Evolutionary conservation across 2,113 vertebrate genomes (phyloP), one percentile per base, ranked within the genome.

Genomic region (Leucopternis melanops): DNA sequence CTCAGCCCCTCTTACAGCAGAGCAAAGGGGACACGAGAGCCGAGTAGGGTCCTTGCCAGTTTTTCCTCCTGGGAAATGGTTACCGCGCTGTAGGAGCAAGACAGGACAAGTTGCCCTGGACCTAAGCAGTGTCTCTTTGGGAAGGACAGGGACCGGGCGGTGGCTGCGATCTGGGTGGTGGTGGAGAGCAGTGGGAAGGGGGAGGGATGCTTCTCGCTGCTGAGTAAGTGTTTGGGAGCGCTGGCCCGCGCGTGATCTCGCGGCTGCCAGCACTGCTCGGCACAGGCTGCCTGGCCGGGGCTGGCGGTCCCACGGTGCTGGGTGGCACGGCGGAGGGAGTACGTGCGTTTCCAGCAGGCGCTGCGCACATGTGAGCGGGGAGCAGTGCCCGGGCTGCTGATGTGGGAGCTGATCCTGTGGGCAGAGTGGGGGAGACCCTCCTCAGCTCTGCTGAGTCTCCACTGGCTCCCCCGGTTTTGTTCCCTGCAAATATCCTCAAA

Each of bases 201-300:
- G 63, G 42, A 81, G 59, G 21, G 23, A 69, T 74, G 88, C 49
- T 55, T 67, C 78, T 77, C 3, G 0, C 34, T 83, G 91, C 89
- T 90, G 78, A 81, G 45, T 23, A 25, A 77, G 94, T 38, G 87
- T 75, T 83, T 25, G 77, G 77, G 70, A 88, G 62, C 9, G 0
- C 59, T 20, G 67, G 19, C 23, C 63, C 0, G 2, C 2, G 0
- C 10, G 25, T 74, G 91, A 82, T 73, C 58, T 45, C 5, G 0
- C 1, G 0, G 86, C 85, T 97, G 92, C 82, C 87, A 50, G 80
- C 49, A 8, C 9, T 7, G 9, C 55, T 93, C 3, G 11, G 66
- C 6, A 1, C 62, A 50, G 71, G 9, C 85, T 22, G 44, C 72
- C 83, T 42, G 62, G 23, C 72, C 4, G 26, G 49, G 54, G 26